Conservation (phyloP, 2,797 vertebrate genomes). For the Trematomus bernacchii region DNA sequence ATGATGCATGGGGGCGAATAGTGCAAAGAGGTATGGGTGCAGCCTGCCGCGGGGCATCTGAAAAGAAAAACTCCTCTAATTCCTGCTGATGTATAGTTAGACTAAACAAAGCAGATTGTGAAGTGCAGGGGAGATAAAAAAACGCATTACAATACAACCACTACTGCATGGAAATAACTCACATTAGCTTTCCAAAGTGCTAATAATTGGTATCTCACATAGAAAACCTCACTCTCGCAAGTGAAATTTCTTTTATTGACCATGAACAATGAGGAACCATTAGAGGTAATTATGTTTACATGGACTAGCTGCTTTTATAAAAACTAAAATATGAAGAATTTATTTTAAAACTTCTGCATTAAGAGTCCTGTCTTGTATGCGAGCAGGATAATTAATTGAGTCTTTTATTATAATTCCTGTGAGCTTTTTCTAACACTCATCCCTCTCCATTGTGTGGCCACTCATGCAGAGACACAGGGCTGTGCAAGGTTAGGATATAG, state of each 20-base stretch:
- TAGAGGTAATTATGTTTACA: constrained; percentile 47
- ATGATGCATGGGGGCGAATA: constrained; percentile 70
- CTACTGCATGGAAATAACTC: constrained; percentile 51
- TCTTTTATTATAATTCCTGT: constrained; percentile 38
- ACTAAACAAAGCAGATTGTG: constrained; percentile 64
- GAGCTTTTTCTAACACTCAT: constrained; percentile 38
- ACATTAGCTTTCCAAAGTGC: constrained; percentile 49
- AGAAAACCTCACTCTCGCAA: constrained; percentile 32
- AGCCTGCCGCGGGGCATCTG: constrained; percentile 60
- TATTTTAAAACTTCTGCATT: constrained; percentile 25
- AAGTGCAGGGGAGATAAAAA: constrained; percentile 41
- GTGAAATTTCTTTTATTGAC: constrained; percentile 53
- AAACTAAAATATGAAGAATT: constrained; percentile 41
- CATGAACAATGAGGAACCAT: constrained; percentile 48
- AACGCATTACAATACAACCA: constrained; percentile 37
- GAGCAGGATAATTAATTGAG: constrained; percentile 28
- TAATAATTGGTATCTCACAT: constrained; percentile 49
- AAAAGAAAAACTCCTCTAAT: constrained; percentile 68
- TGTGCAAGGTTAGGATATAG: constrained; percentile 62
- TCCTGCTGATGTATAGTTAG: constrained; percentile 69
- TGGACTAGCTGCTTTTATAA: constrained; percentile 53
- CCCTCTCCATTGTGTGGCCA: constrained; percentile 53
- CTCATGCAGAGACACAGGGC: constrained; percentile 39
- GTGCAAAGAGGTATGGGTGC: constrained; percentile 62
- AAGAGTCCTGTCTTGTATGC: constrained; percentile 4